phyloP scores from a whole-genome alignment of 2,888 invertebrate genomes.

The Allolobophora icterica region DNA sequence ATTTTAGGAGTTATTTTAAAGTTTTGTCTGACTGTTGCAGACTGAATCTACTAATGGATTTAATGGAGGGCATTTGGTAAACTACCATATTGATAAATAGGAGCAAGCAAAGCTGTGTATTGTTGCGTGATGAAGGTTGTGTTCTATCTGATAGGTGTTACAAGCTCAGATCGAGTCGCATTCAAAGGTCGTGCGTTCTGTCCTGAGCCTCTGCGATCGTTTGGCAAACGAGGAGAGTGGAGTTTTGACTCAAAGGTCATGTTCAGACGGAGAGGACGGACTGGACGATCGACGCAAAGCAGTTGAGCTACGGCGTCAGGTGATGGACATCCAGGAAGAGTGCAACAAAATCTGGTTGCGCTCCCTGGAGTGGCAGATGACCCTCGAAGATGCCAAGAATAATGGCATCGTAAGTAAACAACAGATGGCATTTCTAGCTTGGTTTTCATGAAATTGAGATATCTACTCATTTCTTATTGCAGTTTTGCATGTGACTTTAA shows the following conservation, averaged over 20 bases:
- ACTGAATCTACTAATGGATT: too few species aligned
- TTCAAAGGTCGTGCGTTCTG: constrained; percentile 63
- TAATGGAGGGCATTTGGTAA: too few species aligned
- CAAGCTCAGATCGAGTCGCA: constrained; percentile 90
- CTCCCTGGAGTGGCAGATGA: constrained; percentile 89
- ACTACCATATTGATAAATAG: too few species aligned
- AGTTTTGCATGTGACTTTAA: neutral
- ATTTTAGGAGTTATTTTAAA: too few species aligned
- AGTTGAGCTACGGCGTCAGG: constrained; percentile 63
- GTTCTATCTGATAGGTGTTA: constrained; percentile 76
- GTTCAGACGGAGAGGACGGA: constrained; percentile 42
- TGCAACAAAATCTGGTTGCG: constrained; percentile 89
- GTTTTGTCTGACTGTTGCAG: too few species aligned
- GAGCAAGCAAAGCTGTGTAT: neutral
- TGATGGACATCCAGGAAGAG: constrained; percentile 80
- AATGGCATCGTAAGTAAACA: constrained; percentile 42
- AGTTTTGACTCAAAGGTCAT: neutral
- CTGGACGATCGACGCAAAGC: neutral
- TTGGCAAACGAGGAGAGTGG: constrained; percentile 49
- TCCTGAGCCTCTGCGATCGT: constrained; percentile 64
- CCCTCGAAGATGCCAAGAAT: constrained; percentile 74
- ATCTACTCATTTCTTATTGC: neutral
- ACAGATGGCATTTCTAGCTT: neutral
- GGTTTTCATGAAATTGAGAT: neutral
- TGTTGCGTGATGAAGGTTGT: neutral